Evolutionary conservation across 2,888 invertebrate genomes (phyloP).

Genomic region (Ormyrus rosae): DNA sequence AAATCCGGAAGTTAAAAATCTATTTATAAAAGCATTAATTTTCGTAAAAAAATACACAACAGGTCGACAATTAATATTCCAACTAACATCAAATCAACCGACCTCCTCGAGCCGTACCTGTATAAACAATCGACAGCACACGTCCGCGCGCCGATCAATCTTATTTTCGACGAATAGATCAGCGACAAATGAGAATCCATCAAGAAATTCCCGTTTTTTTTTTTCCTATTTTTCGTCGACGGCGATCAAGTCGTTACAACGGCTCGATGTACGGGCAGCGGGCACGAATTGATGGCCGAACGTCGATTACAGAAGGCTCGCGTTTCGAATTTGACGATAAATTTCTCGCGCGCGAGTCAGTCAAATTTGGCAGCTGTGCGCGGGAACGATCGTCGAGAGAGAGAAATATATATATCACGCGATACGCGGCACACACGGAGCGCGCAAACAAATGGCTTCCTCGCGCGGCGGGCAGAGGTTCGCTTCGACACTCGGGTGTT

Average conservation of each 20-base stretch:
- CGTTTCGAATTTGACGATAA: conserved; percentile 24
- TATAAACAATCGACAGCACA: no score
- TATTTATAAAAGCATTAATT: neutral
- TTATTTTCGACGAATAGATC: no score
- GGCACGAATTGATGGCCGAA: conserved; percentile 23
- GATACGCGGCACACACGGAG: neutral
- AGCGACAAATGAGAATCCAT: no score
- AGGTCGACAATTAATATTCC: neutral
- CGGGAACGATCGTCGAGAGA: neutral
- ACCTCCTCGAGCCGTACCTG: no score
- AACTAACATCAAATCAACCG: no score
- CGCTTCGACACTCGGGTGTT: conserved; percentile 5
- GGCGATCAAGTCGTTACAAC: conserved; percentile 1
- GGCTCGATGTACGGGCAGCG: neutral
- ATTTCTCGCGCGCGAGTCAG: conserved; percentile 33
- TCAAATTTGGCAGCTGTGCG: conserved; percentile 22
- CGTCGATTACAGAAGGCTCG: conserved; percentile 27
- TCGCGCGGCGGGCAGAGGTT: neutral
- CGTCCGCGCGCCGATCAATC: no score
- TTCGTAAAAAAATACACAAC: neutral
- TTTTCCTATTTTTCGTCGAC: no score
- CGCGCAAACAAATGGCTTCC: conserved; percentile 26
- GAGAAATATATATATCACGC: neutral
- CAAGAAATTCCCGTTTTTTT: no score
- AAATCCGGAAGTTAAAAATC: no score